Percentiles rank a stretch among this genome's conserved stretches.
Conservation (phyloP, 2,113 vertebrate genomes). For the Riparia riparia region DNA sequence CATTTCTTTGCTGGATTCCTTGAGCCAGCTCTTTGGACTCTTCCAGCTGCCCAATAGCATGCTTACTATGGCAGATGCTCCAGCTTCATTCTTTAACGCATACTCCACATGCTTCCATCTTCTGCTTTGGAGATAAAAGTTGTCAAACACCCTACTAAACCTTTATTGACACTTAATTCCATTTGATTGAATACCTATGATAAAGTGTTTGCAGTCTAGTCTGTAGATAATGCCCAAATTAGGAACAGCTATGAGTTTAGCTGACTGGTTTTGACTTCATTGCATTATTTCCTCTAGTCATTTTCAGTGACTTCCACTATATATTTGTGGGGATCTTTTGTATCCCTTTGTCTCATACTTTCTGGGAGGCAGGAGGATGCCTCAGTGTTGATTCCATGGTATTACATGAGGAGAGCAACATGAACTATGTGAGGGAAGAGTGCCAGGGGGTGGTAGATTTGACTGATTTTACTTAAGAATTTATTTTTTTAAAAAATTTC, state of each 20-base stretch:
- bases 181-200: background rate
- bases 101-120: background rate
- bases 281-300: background rate
- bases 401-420: background rate
- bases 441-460: background rate
- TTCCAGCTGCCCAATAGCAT: background rate
- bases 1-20: background rate
- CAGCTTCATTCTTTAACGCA: background rate
- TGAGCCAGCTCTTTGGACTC: background rate
- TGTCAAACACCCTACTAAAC: background rate
- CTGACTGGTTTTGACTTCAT: background rate
- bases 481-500: background rate
- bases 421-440: background rate
- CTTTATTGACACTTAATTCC: background rate
- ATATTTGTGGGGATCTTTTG: background rate
- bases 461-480: background rate
- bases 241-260: background rate
- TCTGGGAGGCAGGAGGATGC: background rate
- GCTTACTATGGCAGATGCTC: background rate
- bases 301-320: background rate
- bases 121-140: background rate
- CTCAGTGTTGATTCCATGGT: background rate
- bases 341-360: background rate
- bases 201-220: background rate
- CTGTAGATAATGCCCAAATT: background rate